Conservation (phyloP, 2,113 vertebrate genomes). For the Paramisgurnus dabryanus region DNA sequence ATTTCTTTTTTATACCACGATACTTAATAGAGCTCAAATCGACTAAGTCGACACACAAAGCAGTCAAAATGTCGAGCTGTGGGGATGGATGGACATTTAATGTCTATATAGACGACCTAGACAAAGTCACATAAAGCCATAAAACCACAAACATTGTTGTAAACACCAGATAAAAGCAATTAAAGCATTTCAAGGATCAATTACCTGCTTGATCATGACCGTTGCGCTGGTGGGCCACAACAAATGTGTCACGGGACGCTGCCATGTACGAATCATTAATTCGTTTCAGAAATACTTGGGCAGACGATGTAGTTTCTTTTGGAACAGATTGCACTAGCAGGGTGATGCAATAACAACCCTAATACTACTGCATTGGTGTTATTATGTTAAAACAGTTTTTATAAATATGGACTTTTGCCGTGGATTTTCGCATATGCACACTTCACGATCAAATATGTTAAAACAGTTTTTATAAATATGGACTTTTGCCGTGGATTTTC, state of each 20-base stretch:
- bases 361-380: too few relatives aligned
- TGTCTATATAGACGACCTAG: not conserved
- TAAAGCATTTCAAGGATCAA: not conserved
- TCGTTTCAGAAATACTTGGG: not conserved
- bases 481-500: too few relatives aligned
- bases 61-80: not conserved
- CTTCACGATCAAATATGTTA: too few relatives aligned
- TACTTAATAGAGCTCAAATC: conserved; percentile 29
- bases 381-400: too few relatives aligned
- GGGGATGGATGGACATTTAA: conserved; percentile 3
- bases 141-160: not conserved
- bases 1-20: not conserved
- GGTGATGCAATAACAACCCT: too few relatives aligned
- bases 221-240: not conserved
- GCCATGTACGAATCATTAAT: not conserved
- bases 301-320: not conserved
- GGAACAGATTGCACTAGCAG: not conserved
- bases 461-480: too few relatives aligned
- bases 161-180: not conserved
- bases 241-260: conserved; percentile 14
- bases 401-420: too few relatives aligned
- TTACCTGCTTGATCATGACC: not conserved
- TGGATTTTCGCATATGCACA: too few relatives aligned
- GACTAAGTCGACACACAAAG: conserved; percentile 10
- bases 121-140: not conserved